Evolutionary conservation across 2,797 vertebrate species (phyloP), one percentile per base, ranked within the genome.

Genomic region (Thamnophis elegans): DNA sequence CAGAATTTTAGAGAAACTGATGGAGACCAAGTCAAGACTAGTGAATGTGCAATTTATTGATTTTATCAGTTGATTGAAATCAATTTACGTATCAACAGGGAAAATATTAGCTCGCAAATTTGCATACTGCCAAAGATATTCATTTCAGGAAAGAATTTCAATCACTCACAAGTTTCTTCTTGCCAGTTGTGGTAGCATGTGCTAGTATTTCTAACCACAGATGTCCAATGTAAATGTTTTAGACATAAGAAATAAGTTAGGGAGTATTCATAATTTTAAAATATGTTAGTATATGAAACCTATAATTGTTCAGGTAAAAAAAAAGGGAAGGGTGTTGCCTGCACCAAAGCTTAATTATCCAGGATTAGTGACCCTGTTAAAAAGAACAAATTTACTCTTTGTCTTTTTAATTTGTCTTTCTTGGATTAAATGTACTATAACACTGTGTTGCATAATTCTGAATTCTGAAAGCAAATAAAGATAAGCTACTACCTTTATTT

Each of bases 141-240:
- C 14, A 42, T 60, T 88, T 93, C 89, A 88, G 85, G 89, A 88
- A 91, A 36, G 90, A 88, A 60, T 91, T 93, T 91, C 62, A 90
- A 16, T 60, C 3, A 20, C n/a, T 36, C 53, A 60, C 89, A 93
- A 59, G 65, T 88, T 90, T 93, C 42, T 82, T 93, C 85, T 88
- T 93, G 85, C 47, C 16, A 47, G 47, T 9, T 42, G 47, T 59
- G 42, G 13, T 88, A 92, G 90, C 11, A 87, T 78, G 58, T 47
- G 54, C 28, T 92, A 18, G 62, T 78, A 88, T n/a, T 59, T 60
- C 47, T 58, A 36, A 60, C 10, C 47, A 53, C 65, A 88, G n/a
- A 88, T 90, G 62, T 90, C 28, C 55, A 93, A 54, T 88, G 59
- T 28, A 11, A 78, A 90, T 28, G 28, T 88, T 65, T 88, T 32